Evolutionary conservation across 37 sponge, comb jelly and placozoan genomes (phyloP).

Genomic region (Chondrilla cf. caribensis): DNA sequence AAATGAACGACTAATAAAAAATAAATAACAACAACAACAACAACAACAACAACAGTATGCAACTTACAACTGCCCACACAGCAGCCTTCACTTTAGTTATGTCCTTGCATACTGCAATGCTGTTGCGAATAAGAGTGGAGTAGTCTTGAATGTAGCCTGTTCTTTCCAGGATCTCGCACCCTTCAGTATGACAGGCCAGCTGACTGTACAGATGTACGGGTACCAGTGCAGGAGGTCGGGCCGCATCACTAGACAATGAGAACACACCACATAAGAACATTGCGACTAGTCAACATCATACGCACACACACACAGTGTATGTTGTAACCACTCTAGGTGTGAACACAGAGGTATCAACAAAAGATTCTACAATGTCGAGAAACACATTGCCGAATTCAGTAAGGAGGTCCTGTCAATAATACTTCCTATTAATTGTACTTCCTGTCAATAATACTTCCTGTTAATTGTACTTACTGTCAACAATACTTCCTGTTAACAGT

Average conservation of each 20-base stretch:
- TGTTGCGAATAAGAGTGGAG: conserved; percentile 20
- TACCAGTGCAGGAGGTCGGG: conserved; percentile 53
- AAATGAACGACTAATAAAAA: no score
- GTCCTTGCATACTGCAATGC: conserved; percentile 20
- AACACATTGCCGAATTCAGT: no score
- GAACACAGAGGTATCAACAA: not conserved
- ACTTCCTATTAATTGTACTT: no score
- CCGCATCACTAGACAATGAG: not conserved
- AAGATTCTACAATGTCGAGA: no score
- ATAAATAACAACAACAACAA: not conserved
- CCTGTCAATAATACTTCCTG: no score
- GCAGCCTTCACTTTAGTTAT: conserved; percentile 68
- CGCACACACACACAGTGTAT: not conserved
- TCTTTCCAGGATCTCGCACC: conserved; percentile 63
- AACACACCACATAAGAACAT: no score
- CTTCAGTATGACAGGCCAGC: conserved; percentile 69
- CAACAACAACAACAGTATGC: not conserved
- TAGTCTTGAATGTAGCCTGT: conserved; percentile 50
- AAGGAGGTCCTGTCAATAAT: no score
- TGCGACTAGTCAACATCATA: no score
- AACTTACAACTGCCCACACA: conserved; percentile 80
- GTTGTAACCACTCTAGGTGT: not conserved
- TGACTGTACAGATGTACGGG: conserved; percentile 89
- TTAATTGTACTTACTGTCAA: no score
- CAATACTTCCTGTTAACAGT: no score